Evolutionary conservation across 2,797 vertebrate genomes (phyloP).

Genomic region (Thamnophis elegans): DNA sequence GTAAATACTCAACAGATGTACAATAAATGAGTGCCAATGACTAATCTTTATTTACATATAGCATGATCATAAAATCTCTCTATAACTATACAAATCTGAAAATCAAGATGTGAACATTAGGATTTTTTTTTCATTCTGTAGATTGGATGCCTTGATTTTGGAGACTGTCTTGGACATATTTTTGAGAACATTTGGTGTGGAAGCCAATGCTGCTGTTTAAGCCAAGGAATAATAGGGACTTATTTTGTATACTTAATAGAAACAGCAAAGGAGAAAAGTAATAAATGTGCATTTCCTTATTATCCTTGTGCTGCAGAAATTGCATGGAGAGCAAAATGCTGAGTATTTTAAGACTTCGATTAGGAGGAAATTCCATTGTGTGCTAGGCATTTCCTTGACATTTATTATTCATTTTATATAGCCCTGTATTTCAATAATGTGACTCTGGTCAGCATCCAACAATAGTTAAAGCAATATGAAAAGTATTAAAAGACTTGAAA

Average conservation of each 20-base stretch:
- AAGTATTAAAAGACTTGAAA: neutral
- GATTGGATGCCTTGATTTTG: neutral
- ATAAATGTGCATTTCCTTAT: neutral
- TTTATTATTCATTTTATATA: neutral
- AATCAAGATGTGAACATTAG: neutral
- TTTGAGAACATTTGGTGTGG: neutral
- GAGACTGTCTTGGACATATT: neutral
- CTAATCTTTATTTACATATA: slow-evolving; percentile 1
- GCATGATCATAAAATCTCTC: neutral
- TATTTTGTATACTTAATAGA: neutral
- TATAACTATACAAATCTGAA: neutral
- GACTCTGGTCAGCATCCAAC: neutral
- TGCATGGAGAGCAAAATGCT: neutral
- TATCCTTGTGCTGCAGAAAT: neutral
- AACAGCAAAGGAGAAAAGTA: neutral
- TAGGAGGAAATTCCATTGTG: neutral
- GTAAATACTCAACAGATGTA: slow-evolving; percentile 8
- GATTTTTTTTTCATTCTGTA: neutral
- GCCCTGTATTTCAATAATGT: neutral
- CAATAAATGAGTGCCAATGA: slow-evolving; percentile 15
- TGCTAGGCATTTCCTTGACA: neutral
- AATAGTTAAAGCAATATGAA: neutral
- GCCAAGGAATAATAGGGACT: neutral
- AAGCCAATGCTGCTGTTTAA: neutral
- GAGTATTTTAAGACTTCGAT: neutral